phyloP scores from a whole-genome alignment of 1,140 invertebrate genomes.

The Lucilia cuprina region DNA sequence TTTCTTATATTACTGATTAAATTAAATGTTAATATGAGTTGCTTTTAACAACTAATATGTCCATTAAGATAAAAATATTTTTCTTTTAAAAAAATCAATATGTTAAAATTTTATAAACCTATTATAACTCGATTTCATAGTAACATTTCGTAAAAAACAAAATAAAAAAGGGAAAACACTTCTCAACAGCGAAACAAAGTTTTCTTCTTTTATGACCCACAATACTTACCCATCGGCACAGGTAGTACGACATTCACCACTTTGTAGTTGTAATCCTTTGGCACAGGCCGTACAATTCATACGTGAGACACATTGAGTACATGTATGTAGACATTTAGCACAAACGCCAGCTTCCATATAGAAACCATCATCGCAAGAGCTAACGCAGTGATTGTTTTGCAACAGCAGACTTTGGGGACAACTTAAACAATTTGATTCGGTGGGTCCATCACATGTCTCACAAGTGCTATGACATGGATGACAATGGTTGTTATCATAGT shows the following conservation, averaged over 20 bases:
- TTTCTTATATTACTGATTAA: too few relatives aligned
- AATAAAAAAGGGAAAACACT: too few relatives aligned
- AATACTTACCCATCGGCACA: slow-evolving; percentile 70
- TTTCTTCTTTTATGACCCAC: neutral
- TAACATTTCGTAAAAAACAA: too few relatives aligned
- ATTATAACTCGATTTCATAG: too few relatives aligned
- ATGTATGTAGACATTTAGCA: slow-evolving; percentile 79
- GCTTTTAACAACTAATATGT: too few relatives aligned
- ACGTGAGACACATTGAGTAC: slow-evolving; percentile 76
- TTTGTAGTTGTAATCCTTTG: slow-evolving; percentile 76
- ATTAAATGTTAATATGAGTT: too few relatives aligned
- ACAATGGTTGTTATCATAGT: slow-evolving; percentile 73
- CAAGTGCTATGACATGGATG: slow-evolving; percentile 75
- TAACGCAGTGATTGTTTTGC: slow-evolving; percentile 74
- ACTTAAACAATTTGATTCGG: slow-evolving; percentile 72
- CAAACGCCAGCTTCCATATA: slow-evolving; percentile 75
- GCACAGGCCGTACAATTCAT: slow-evolving; percentile 81
- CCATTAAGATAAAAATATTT: too few relatives aligned
- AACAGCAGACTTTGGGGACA: slow-evolving; percentile 72
- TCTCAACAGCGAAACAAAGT: too few relatives aligned
- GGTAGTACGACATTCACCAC: slow-evolving; percentile 77
- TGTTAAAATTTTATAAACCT: too few relatives aligned
- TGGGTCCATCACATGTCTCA: slow-evolving; percentile 74
- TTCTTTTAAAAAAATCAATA: too few relatives aligned
- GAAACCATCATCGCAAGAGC: slow-evolving; percentile 75